These are phyloP conservation scores for Galbula dea DNA, from an alignment of 2,113 vertebrate genomes.

Conservation along the genomic window DNA sequence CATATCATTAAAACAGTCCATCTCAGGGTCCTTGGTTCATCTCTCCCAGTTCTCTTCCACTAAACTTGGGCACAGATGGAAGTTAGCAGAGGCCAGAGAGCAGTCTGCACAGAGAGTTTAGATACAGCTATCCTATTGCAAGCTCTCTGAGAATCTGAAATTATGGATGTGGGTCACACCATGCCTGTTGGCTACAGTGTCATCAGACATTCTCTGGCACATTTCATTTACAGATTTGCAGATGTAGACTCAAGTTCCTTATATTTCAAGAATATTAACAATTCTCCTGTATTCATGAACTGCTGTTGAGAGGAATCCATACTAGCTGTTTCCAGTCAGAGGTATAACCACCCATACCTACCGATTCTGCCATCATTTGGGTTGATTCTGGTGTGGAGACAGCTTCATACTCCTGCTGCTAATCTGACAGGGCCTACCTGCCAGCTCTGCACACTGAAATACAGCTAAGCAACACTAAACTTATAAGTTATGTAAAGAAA, in stretches of 20 bases:
- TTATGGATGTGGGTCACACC: background rate
- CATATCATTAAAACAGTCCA: background rate
- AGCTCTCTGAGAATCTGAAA: background rate
- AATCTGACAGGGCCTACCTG: background rate
- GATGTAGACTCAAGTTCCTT: background rate
- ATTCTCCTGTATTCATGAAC: background rate
- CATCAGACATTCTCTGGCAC: background rate
- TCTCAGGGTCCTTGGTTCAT: background rate
- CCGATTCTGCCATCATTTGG: background rate
- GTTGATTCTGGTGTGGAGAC: background rate
- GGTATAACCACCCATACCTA: fast-evolving
- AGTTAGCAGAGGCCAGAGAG: background rate
- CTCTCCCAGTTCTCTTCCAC: background rate
- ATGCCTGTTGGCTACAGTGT: fast-evolving
- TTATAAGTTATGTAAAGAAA: background rate
- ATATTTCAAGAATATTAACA: background rate
- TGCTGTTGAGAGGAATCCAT: background rate
- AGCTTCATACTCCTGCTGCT: background rate
- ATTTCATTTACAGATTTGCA: background rate
- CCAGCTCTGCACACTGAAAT: background rate
- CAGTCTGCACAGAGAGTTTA: background rate
- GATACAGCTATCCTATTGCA: background rate
- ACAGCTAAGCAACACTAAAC: background rate
- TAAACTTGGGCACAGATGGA: background rate
- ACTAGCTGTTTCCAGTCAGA: background rate